Conservation (phyloP, 2,797 vertebrate species). For the Takifugu rubripes region DNA sequence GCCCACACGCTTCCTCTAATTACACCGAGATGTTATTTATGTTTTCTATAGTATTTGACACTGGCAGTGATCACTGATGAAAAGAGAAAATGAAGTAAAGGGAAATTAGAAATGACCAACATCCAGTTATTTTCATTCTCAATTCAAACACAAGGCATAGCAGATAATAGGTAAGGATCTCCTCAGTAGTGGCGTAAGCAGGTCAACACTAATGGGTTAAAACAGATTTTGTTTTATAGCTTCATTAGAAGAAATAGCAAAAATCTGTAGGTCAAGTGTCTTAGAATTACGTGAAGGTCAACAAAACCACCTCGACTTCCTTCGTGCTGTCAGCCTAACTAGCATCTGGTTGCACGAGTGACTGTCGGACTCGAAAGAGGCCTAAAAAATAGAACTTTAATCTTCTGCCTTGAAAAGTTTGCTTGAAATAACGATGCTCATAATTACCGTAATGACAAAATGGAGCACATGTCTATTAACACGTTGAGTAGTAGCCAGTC, state of each 20-base stretch:
- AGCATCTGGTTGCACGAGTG: neutral
- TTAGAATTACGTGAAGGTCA: too few relatives aligned
- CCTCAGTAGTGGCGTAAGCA: too few relatives aligned
- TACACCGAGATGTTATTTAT: slow-evolving; percentile 5
- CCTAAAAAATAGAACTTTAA: neutral
- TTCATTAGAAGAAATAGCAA: too few relatives aligned
- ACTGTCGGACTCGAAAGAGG: neutral
- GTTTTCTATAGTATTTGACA: slow-evolving; percentile 7
- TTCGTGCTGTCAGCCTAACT: neutral
- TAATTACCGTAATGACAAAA: slow-evolving; percentile 12
- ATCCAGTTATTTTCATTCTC: neutral
- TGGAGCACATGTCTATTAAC: neutral
- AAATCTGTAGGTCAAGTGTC: too few relatives aligned
- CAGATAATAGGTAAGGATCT: too few relatives aligned
- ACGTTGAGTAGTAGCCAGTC: slow-evolving; percentile 1
- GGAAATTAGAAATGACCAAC: neutral
- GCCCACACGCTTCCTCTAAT: neutral
- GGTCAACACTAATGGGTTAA: too few relatives aligned
- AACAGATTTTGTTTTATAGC: too few relatives aligned
- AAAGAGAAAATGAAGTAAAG: neutral
- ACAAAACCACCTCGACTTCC: neutral
- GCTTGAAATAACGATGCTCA: neutral
- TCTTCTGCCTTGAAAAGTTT: neutral
- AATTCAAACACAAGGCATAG: too few relatives aligned
- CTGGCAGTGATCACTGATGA: neutral